Base-by-base conservation (phyloP, 2,797 vertebrate species). In the Mionectes olivaceus region DNA sequence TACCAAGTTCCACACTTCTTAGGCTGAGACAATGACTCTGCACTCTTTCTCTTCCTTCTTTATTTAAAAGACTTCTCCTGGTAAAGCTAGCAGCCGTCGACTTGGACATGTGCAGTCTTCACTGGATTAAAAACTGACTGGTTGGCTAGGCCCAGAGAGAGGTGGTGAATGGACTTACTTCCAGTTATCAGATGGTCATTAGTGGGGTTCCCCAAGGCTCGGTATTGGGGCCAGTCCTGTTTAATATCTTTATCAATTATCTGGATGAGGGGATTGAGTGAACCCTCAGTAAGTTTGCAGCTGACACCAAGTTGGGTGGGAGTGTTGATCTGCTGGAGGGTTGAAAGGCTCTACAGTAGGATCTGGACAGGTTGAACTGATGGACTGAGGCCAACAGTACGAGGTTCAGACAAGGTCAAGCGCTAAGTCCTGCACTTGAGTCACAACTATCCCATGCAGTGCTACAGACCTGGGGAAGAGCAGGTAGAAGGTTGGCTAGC, bases 201-300 rank as follows among this genome's bases (percentile, higher is more conserved):
- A 28, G 15, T 21, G 25, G 25, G 30, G 39, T 47, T 28, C 33
- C 10, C 19, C 30, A 41, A 65, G n/a, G 37, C 30, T 52, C 30
- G 30, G 14, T 46, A 39, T 2, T 19, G n/a, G n/a, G 24, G 24
- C n/a, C 9, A 39, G 30, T 24, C 5, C 0, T 1, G 10, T 41
- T 65, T 27, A 47, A 3, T 24, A 41, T 10, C 39, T 65, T 19
- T 24, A 59, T 24, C 13, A 47, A 24, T 41, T 60, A 60, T 16
- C 12, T 13, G 33, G 22, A 68, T 5, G 30, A 68, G 4, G 13
- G 19, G 39, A 67, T 41, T 0, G 0, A 65, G 52, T 5, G 6
- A 22, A 35, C 24, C 25, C 21, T 46, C 50, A 56, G 1, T 27
- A 70, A 50, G 25, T 28, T 24, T 47, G 15, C 25, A 59, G 30